phyloP scores from a whole-genome alignment of 2,797 vertebrate genomes.

The Brachymystax lenok region DNA sequence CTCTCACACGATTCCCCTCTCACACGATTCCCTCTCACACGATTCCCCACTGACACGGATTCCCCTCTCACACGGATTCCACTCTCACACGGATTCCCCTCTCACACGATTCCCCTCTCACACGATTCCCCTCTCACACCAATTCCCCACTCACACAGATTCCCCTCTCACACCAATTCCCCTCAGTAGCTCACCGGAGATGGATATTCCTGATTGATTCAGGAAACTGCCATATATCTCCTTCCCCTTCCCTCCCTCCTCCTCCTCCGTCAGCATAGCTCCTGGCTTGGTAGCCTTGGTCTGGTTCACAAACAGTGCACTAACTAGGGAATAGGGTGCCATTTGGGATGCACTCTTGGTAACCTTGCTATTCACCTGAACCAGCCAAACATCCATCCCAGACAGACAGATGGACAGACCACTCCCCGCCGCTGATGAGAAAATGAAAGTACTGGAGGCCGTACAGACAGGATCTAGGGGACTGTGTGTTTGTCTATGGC shows the following conservation, averaged over 20 bases:
- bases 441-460: not conserved
- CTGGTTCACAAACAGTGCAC: not conserved
- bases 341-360: not conserved
- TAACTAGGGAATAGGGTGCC: not conserved
- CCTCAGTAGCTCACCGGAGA: conserved; percentile 38
- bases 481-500: not conserved
- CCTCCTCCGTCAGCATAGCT: not conserved
- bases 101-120: too few relatives aligned
- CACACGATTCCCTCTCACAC: too few relatives aligned
- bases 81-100: too few relatives aligned
- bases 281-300: not conserved
- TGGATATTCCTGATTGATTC: conserved; percentile 48
- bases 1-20: too few relatives aligned
- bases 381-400: conserved; percentile 24
- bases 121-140: too few relatives aligned
- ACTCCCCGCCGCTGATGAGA: not conserved
- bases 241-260: too few relatives aligned
- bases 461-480: not conserved
- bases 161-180: not conserved
- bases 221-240: not conserved
- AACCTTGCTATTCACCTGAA: not conserved
- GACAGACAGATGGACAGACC: conserved; percentile 1
- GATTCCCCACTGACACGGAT: too few relatives aligned
- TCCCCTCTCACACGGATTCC: too few relatives aligned
- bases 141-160: too few relatives aligned